phyloP scores from a whole-genome alignment of 2,888 invertebrate species.

The Cerastis rubricosa region DNA sequence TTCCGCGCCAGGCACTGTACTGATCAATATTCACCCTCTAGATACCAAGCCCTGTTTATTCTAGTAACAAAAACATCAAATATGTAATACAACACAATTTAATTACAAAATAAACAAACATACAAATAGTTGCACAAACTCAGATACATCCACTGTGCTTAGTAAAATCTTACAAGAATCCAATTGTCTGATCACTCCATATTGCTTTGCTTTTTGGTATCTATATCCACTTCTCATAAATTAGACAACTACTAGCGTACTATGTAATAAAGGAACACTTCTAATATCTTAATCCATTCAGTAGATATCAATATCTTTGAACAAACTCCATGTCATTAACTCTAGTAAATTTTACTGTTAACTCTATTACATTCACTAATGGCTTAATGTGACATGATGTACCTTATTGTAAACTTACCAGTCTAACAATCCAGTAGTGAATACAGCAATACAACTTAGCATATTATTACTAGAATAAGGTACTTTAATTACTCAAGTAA shows the following conservation, averaged over 20 bases:
- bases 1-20: constrained; percentile 66
- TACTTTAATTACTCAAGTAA: constrained; percentile 10
- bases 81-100: constrained; percentile 68
- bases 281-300: constrained; percentile 31
- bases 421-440: constrained; percentile 28
- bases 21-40: constrained; percentile 71
- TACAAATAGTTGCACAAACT: constrained; percentile 63
- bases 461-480: constrained; percentile 16
- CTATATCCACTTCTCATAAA: constrained; percentile 34
- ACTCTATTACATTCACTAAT: constrained; percentile 21
- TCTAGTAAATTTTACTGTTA: constrained; percentile 45
- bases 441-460: constrained; percentile 13
- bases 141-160: constrained; percentile 49
- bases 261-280: constrained; percentile 55
- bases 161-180: constrained; percentile 53
- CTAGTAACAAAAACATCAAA: constrained; percentile 57
- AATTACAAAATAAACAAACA: constrained; percentile 69
- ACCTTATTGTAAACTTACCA: constrained; percentile 37
- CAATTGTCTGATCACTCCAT: constrained; percentile 51
- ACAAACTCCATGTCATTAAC: constrained; percentile 41
- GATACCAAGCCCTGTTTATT: constrained; percentile 20
- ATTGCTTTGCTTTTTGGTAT: constrained; percentile 41
- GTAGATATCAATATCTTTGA: constrained; percentile 34
- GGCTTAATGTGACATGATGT: constrained; percentile 34
- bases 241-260: constrained; percentile 56